Evolutionary conservation across 2,797 vertebrate species (phyloP).

Genomic region (Carapus acus): DNA sequence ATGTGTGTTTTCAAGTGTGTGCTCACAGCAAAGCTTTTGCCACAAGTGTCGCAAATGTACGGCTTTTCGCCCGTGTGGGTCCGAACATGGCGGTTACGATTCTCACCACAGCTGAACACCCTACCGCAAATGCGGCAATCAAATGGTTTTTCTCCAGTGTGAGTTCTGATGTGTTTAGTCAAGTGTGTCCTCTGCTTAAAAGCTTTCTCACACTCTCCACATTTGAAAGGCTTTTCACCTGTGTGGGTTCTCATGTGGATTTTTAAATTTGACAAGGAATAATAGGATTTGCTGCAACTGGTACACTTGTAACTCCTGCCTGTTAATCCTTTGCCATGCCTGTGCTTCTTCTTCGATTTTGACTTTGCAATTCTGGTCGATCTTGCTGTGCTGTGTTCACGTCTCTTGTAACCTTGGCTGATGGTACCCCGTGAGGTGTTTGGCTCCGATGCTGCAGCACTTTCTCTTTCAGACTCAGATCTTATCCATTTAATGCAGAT

Average conservation of each 20-base stretch:
- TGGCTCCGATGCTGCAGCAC: background rate
- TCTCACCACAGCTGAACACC: background rate
- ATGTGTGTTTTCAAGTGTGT: conserved; percentile 1
- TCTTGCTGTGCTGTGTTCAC: background rate
- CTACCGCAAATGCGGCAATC: background rate
- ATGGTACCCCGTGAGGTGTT: background rate
- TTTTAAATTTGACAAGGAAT: background rate
- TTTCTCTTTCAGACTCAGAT: background rate
- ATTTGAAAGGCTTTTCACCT: background rate
- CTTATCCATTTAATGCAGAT: background rate
- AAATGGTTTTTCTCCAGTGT: background rate
- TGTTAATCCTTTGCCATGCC: background rate
- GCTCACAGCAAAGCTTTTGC: conserved; percentile 4
- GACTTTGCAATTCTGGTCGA: background rate
- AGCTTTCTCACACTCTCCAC: background rate
- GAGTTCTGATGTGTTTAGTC: background rate
- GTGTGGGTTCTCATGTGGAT: conserved; percentile 6
- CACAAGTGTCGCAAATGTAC: conserved; percentile 22
- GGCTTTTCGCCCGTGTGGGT: conserved; percentile 31
- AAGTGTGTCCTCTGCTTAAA: background rate
- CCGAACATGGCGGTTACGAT: background rate
- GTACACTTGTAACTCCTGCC: background rate
- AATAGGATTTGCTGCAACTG: background rate
- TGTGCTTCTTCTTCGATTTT: background rate
- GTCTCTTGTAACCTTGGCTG: background rate